phyloP scores from a whole-genome alignment of 2,888 invertebrate genomes.

The Acanthosepion esculentum region DNA sequence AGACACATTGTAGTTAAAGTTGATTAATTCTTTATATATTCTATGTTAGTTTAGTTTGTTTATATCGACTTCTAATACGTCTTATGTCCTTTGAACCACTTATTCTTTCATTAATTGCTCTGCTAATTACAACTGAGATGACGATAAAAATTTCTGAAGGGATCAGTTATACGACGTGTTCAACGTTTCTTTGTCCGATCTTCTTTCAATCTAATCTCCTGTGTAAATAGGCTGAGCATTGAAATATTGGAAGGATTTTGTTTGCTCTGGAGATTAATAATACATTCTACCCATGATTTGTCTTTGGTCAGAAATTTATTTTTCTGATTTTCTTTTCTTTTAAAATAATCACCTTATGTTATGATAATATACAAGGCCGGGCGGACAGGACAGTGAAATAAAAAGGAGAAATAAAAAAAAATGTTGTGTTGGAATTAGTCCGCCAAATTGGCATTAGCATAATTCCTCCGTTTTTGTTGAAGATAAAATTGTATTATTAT shows the following conservation, averaged over 20 bases:
- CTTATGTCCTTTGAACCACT: neutral
- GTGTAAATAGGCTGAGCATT: neutral
- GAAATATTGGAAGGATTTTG: neutral
- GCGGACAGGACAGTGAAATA: neutral
- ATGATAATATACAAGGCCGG: neutral
- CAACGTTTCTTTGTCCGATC: neutral
- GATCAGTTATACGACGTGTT: neutral
- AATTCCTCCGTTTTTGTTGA: too few relatives aligned
- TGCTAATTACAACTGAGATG: neutral
- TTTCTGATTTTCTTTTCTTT: neutral
- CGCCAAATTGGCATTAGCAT: too few relatives aligned
- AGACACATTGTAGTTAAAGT: too few relatives aligned
- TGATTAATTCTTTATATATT: too few relatives aligned
- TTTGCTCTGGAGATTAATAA: neutral
- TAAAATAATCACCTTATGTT: neutral
- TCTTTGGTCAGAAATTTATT: neutral
- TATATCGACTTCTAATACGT: neutral
- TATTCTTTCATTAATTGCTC: neutral
- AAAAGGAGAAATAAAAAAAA: too few relatives aligned
- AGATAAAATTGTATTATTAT: too few relatives aligned
- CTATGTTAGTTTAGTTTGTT: too few relatives aligned
- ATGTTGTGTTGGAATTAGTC: too few relatives aligned
- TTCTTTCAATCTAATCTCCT: neutral
- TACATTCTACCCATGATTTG: neutral
- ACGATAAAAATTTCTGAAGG: neutral